phyloP scores from a whole-genome alignment of 2,888 invertebrate species.

The Drosophila lacicola region DNA sequence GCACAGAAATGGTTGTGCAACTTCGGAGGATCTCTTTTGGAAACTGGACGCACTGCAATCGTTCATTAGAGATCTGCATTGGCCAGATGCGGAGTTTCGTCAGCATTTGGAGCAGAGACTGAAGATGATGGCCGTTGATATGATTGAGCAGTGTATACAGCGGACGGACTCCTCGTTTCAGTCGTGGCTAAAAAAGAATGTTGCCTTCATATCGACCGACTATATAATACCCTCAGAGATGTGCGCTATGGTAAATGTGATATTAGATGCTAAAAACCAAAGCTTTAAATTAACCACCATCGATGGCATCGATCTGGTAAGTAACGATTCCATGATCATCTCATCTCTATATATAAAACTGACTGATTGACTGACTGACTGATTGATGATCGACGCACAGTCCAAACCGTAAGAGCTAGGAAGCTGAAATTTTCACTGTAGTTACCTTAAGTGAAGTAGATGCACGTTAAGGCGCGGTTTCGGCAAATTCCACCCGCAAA shows the following conservation, averaged over 20 bases:
- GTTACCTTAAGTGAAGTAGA: no score
- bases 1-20: conserved; percentile 96
- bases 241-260: conserved; percentile 99
- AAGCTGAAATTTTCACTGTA: no score
- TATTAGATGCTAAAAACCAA: conserved; percentile 98
- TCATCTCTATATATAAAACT: no score
- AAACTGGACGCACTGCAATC: conserved; percentile 99
- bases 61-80: conserved; percentile 98
- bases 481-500: no score
- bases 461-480: no score
- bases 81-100: conserved; percentile 99
- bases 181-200: conserved; percentile 96
- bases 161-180: conserved; percentile 95
- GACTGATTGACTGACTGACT: no score
- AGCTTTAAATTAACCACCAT: conserved; percentile 98
- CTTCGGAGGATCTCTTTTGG: conserved; percentile 99
- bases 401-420: no score
- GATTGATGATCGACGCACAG: no score
- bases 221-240: conserved; percentile 99
- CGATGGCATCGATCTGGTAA: conserved; percentile 97
- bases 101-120: conserved; percentile 98
- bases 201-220: conserved; percentile 97
- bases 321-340: conserved; percentile 77
- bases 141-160: conserved; percentile 99
- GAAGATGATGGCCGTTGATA: conserved; percentile 99